A percentile compares a stretch with the other conserved stretches of the same genome.
Evolutionary conservation across 2,113 vertebrate species (phyloP).

Genomic region (Cariama cristata): DNA sequence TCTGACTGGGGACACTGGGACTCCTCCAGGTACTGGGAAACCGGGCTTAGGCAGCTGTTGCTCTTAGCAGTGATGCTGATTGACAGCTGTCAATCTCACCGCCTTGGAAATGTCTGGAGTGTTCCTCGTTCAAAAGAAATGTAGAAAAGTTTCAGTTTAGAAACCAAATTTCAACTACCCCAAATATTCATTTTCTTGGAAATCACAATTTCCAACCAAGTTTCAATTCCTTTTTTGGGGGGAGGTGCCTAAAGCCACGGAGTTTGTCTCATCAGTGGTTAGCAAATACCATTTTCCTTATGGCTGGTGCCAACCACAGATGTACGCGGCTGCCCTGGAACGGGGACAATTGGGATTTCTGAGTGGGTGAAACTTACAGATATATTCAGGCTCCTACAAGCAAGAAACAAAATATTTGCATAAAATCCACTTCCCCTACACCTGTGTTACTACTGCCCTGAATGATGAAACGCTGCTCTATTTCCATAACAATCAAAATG

Average conservation of each 20-base stretch:
- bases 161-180: neutral
- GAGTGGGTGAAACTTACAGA: neutral
- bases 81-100: neutral
- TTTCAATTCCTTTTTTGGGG: neutral
- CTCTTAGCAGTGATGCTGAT: neutral
- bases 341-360: accelerated
- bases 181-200: neutral
- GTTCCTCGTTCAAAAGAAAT: neutral
- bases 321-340: neutral
- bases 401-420: constrained; percentile 4
- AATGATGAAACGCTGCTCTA: neutral
- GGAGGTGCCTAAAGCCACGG: neutral
- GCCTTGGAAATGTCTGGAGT: neutral
- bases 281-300: neutral
- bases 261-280: accelerated
- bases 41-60: neutral
- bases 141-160: neutral
- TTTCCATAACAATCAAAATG: constrained; percentile 4
- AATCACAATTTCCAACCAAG: neutral
- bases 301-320: neutral
- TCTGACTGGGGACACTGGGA: neutral
- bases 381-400: neutral
- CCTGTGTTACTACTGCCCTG: neutral
- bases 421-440: constrained; percentile 18
- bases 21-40: neutral